Conservation (phyloP, 2,888 invertebrate species). For the Volucella inanis region DNA sequence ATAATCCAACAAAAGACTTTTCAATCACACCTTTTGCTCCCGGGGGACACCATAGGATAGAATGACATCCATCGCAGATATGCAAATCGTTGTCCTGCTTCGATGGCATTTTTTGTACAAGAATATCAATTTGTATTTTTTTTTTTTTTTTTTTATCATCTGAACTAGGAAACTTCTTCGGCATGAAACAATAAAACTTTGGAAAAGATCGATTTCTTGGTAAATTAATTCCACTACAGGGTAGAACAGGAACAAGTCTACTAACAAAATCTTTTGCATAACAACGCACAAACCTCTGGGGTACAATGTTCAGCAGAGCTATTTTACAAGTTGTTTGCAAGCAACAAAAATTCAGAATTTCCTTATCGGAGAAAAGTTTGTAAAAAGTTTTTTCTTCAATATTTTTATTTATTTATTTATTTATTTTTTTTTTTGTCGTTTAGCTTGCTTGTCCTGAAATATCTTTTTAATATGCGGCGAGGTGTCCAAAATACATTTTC, state of each 20-base stretch:
- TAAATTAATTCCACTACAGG: slow-evolving; percentile 35
- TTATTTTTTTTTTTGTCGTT: not conserved
- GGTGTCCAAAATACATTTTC: no score
- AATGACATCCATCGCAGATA: no score
- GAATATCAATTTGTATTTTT: no score
- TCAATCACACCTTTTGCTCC: slow-evolving; percentile 25
- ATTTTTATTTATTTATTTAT: slow-evolving; percentile 15
- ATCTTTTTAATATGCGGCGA: no score
- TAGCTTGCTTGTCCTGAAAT: no score
- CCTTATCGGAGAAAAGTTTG: slow-evolving; percentile 36
- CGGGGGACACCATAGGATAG: not conserved
- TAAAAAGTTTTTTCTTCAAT: slow-evolving; percentile 37
- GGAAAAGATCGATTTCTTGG: slow-evolving; percentile 28
- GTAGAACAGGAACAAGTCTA: not conserved
- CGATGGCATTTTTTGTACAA: no score
- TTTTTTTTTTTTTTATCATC: no score
- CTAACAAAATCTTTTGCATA: no score
- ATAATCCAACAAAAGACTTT: slow-evolving; percentile 6
- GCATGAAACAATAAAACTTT: slow-evolving; percentile 29
- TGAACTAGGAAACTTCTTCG: not conserved
- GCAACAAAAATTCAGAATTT: slow-evolving; percentile 34
- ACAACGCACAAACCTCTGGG: slow-evolving; percentile 14
- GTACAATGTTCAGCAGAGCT: slow-evolving; percentile 35
- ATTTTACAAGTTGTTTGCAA: slow-evolving; percentile 40
- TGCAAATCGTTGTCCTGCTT: no score